Evolutionary conservation across 2,113 vertebrate genomes (phyloP), one percentile per base, ranked within the genome.

Genomic region (Stercorarius parasiticus): DNA sequence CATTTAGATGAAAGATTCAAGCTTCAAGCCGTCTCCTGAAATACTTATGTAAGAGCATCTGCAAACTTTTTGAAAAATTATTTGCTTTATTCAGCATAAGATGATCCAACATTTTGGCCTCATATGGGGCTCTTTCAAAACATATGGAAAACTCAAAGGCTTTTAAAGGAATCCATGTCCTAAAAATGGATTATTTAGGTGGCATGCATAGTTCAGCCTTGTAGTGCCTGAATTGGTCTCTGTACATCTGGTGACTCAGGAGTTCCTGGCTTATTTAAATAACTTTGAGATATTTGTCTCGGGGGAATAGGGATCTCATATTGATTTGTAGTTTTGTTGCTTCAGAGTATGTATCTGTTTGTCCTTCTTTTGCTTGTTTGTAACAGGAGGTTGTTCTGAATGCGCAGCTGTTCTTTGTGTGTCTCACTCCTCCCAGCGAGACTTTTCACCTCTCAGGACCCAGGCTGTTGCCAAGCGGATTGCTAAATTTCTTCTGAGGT

Each of bases 71-170:
- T 96, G 43, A 67, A 95, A 88, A 95, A 92, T 84, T 61, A 92
- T 96, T 96, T 95, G 53, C 84, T 97, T 96, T 97, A 92, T 98
- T 97, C 67, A 82, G 82, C 59, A 86, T 90, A 92, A 86, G 73
- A 94, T 96, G 76, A 94, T 67, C 73, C 27, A n/a, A 91, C 29
- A 91, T 67, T 91, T 86, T 89, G 43, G 64, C 80, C 92, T 94
- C 94, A 93, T 85, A 65, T 86, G 72, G 5, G 23, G n/a, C 67
- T 96, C 29, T 88, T 94, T 97, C 58, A 34, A 82, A 77, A 20
- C 49, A 7, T 74, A 18, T 78, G 86, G 49, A 72, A 56, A 97
- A 90, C 74, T 93, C 82, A 88, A 85, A 87, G 72, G 59, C 70
- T 94, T 88, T 93, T 81, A 73, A 67, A 88, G 78, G 25, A 56